Evolutionary conservation across 2,888 invertebrate species (phyloP), one percentile per base, ranked within the genome.

Genomic region (Erpobdella octoculata): DNA sequence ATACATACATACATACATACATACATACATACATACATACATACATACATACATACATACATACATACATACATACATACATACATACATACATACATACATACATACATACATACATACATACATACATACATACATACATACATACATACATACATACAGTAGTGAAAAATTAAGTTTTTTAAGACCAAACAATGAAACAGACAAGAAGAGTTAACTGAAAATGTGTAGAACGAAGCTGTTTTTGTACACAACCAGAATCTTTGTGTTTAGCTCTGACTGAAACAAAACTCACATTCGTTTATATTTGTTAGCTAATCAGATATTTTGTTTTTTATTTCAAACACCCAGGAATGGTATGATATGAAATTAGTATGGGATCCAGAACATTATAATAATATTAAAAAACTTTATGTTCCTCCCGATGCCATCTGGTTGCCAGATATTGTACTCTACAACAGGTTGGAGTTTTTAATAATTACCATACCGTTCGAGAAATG

Each of bases 311-410:
- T 53, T 28, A 6, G 6, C 12, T n/a, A 12, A 38, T 59, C 28
- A 28, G 3, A 31, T 31, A 6, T 33, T 8, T 21, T 28, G 9
- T 9, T 48, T 33, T 36, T 18, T 35, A 9, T 35, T 58, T 18
- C 28, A 35, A 21, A 12, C 25, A 0, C 35, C n/a, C 73, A 80
- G 79, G 76, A 78, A 74, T 80, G 80, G 80, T 74, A 76, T 15
- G 94, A 95, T 84, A 91, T 92, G 86, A 93, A 94, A 85, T 91
- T 95, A 83, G 89, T 89, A 83, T 95, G 95, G 95, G 92, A 93
- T 83, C 94, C 94, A 0, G 85, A 88, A 71, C 92, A 93, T 81
- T 95, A 94, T 80, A 93, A 93, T 0, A 93, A 93, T 8, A 91
- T 92, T 69, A 91, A 89, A 37, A 92, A 93, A 82, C 87, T 95